phyloP scores from a whole-genome alignment of 2,113 vertebrate species.

The Ictalurus furcatus region DNA sequence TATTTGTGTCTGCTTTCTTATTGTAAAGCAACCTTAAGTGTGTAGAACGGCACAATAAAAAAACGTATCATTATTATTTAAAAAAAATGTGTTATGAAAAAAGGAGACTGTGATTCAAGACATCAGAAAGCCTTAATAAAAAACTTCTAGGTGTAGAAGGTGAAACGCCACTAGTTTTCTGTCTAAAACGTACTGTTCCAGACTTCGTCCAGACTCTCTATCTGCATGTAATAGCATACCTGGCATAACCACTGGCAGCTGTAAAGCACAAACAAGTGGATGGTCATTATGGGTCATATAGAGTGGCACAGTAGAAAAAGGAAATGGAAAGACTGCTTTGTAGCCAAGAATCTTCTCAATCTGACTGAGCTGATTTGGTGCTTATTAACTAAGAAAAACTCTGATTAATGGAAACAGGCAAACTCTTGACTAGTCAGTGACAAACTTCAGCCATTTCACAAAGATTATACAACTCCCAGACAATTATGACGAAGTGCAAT shows the following conservation, averaged over 20 bases:
- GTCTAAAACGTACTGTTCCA: background rate
- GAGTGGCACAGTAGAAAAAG: background rate
- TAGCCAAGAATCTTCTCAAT: background rate
- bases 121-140: background rate
- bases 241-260: background rate
- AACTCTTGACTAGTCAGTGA: background rate
- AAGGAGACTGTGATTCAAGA: background rate
- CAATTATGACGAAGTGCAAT: background rate
- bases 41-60: no score
- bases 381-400: background rate
- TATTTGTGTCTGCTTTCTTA: no score
- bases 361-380: background rate
- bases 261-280: background rate
- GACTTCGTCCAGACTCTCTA: background rate
- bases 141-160: background rate
- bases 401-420: background rate
- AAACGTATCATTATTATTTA: no score
- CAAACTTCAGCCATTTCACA: background rate
- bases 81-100: background rate
- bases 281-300: slow-evolving; percentile 5
- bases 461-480: background rate
- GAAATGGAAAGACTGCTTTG: background rate
- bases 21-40: no score
- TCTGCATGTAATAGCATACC: background rate
- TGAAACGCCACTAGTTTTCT: background rate